Base-by-base conservation (phyloP, 2,888 invertebrate species). In the Spodoptera picta region DNA sequence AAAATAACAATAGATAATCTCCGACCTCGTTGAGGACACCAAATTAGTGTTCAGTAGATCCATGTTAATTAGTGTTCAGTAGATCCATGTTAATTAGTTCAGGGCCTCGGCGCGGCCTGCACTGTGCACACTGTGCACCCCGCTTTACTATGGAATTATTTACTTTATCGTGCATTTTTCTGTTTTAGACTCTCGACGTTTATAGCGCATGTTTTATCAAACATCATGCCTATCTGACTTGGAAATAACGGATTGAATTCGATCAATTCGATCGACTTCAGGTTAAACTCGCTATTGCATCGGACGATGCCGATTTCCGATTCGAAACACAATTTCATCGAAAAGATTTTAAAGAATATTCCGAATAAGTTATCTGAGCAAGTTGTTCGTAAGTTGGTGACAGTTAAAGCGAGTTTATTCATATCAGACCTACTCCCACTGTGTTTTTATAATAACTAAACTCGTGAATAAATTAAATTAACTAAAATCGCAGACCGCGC, bases 151-250 rank as follows among this genome's bases (percentile, higher is more conserved):
- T 9, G 19, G 0, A 41, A 43, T 55, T 48, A 52, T 55, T 54
- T 27, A 51, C 11, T 52, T 53, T 58, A 68, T 62, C 45, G 48
- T 52, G 19, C 49, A 59, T 59, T 59, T 43, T 58, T 67, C 58
- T 50, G 24, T 57, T 47, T 43, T 54, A 57, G 41, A n/a, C 41
- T 41, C 50, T 50, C 47, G 19, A 54, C 11, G 31, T 65, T 59
- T 61, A 55, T 49, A 31, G 43, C 47, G 36, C 31, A 55, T 41
- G 46, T 55, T 41, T 45, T 73, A 67, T 53, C 48, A 58, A 51
- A 58, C 24, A 56, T 31, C 58, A 69, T 46, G 52, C 49, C 31
- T 57, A 50, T 66, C 55, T 44, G 53, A 60, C 7, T 58, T 62
- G 36, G 44, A 49, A 68, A 56, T 67, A 67, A 58, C 19, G 11